Evolutionary conservation across 64 coral and sea anemone genomes (phyloP).

Genomic region (Dendronephthya gigantea): DNA sequence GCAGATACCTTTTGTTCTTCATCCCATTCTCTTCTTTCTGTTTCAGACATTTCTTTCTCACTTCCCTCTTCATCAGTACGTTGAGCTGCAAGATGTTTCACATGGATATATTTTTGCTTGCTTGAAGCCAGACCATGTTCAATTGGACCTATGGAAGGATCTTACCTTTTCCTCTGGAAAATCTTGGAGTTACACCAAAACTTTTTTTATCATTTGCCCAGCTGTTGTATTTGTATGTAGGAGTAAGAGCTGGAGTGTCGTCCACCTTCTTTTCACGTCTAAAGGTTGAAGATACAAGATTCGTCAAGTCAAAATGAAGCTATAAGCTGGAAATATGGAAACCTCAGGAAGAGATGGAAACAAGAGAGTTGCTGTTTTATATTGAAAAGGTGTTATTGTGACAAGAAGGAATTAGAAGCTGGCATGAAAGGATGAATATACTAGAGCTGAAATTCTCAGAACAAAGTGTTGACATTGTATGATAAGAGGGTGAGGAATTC

Average conservation of each 20-base stretch:
- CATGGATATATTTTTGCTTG: neutral
- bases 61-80: constrained; percentile 16
- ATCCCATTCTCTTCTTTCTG: constrained; percentile 52
- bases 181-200: constrained; percentile 75
- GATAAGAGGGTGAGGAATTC: too few relatives aligned
- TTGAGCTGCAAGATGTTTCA: neutral
- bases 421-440: too few relatives aligned
- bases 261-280: constrained; percentile 22
- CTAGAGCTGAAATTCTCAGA: too few relatives aligned
- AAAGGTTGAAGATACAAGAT: neutral
- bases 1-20: constrained; percentile 75
- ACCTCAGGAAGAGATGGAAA: too few relatives aligned
- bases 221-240: constrained; percentile 82
- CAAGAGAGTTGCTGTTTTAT: too few relatives aligned
- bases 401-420: too few relatives aligned
- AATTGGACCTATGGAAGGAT: neutral
- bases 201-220: constrained; percentile 72
- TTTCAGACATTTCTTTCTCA: neutral
- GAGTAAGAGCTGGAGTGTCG: constrained; percentile 82
- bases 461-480: too few relatives aligned
- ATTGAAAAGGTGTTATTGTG: too few relatives aligned
- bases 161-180: constrained; percentile 71
- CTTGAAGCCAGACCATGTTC: constrained; percentile 8
- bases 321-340: too few relatives aligned
- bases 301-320: too few relatives aligned